Evolutionary conservation across 2,113 vertebrate genomes (phyloP).

Genomic region (Bubo blakistoni): DNA sequence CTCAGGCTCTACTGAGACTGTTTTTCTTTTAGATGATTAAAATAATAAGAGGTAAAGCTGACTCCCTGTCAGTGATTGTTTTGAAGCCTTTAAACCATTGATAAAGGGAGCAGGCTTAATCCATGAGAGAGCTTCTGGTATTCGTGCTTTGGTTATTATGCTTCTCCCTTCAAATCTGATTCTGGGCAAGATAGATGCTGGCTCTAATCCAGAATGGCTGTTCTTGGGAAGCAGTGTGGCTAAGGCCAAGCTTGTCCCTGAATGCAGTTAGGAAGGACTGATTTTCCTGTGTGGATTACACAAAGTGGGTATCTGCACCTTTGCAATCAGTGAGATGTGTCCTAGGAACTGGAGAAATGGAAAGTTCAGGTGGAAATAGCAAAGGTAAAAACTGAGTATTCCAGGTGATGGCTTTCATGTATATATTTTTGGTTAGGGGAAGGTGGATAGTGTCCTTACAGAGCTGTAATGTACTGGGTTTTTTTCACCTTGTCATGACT

Average conservation of each 20-base stretch:
- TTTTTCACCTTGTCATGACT: not conserved
- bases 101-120: not conserved
- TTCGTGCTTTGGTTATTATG: not conserved
- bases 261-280: not conserved
- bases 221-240: not conserved
- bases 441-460: not conserved
- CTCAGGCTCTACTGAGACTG: not conserved
- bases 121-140: not conserved
- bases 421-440: not conserved
- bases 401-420: not conserved
- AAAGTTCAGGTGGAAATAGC: not conserved
- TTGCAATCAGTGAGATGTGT: not conserved
- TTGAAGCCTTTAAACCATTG: not conserved
- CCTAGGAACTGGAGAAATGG: not conserved
- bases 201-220: not conserved
- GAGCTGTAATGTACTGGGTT: not conserved
- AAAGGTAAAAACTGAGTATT: not conserved
- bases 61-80: not conserved
- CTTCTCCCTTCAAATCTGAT: not conserved
- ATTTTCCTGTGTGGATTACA: not conserved
- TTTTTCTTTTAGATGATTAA: not conserved
- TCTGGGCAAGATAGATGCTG: not conserved
- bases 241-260: not conserved
- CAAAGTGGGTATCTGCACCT: not conserved
- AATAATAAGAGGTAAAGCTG: not conserved